Evolutionary conservation across 2,797 vertebrate genomes (phyloP), one percentile per base, ranked within the genome.

Genomic region (Melanotaenia maccullochi): DNA sequence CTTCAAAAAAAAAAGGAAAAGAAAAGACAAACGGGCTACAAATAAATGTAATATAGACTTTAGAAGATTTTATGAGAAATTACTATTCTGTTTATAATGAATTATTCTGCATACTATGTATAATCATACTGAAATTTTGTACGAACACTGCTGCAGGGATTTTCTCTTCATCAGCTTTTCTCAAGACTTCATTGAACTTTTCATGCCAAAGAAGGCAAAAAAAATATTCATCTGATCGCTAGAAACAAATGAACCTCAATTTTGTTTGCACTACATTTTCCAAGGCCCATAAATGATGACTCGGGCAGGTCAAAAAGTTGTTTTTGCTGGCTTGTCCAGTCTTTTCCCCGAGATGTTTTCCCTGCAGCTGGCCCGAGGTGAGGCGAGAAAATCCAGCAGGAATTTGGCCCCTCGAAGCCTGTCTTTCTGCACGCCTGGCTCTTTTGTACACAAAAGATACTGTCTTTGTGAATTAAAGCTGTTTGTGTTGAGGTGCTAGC

Each of bases 391-490:
- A 92, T 91, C 90, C 91, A 89, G 81, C 89, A 90, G 90, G 91
- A 93, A 93, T 93, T 93, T 92, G 89, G 91, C 89, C 90, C 85
- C 90, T 89, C 58, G 68, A 90, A 86, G 83, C 88, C 79, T 77
- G 86, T 92, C 87, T 87, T 90, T 92, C 88, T 90, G 89, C 86
- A 65, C 74, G 88, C 75, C 86, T 83, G 83, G 72, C 71, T 90
- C 90, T 92, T 90, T 93, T 93, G 90, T 91, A 90, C 86, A 87
- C 87, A 86, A 87, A 88, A 92, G 91, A 92, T 93, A 94, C 89
- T 89, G 90, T 93, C 90, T 92, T 90, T 91, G 91, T 92, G 87
- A 92, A 91, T 92, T 88, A 92, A 92, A 90, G 88, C 87, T 78
- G 83, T 92, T 93, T 92, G 90, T 88, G 79, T 87, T 89, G 91